Evolutionary conservation across 2,888 invertebrate genomes (phyloP), one percentile per base, ranked within the genome.

Genomic region (Ernsta delagoae): DNA sequence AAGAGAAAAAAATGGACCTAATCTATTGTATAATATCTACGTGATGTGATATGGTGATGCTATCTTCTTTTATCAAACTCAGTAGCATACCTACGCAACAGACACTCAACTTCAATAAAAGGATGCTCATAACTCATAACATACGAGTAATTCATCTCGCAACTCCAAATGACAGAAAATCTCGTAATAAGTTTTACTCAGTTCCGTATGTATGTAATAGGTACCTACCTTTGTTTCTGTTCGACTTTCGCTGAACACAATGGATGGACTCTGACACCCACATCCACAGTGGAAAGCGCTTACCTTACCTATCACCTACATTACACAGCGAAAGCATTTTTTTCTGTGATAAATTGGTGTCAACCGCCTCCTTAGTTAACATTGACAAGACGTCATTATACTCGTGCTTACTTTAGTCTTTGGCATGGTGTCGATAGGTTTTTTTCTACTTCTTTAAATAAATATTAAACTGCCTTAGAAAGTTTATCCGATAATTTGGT

Each of bases 171-270:
- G 39, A 39, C 34, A 57, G 61, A 61, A 63, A 70, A 71, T 73
- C 64, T 64, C 60, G 70, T 70, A 75, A 39, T 74, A 78, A 74
- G 43, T 75, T 36, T 5, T 31, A 11, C 31, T 11, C 63, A 73
- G 70, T 77, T 79, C 76, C 74, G 77, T 78, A 73, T 74, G 77
- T 78, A 74, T 79, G 78, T 82, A 81, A 68, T 69, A 24, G 24
- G 24, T 24, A 73, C 75, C n/a, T n/a, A n/a, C n/a, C 85, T 84
- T 89, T 88, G 87, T 88, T 83, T 82, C 83, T 82, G 86, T 85
- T 83, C 82, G 80, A 82, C 87, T 90, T 90, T 91, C 87, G 86
- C 86, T 77, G 77, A 81, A 81, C 76, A 90, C 89, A 91, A 90
- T 90, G 81, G 82, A 74, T 80, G 80, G 75, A 77, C 78, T 77